phyloP scores from a whole-genome alignment of 2,113 vertebrate species.

The Toxotes jaculatrix region DNA sequence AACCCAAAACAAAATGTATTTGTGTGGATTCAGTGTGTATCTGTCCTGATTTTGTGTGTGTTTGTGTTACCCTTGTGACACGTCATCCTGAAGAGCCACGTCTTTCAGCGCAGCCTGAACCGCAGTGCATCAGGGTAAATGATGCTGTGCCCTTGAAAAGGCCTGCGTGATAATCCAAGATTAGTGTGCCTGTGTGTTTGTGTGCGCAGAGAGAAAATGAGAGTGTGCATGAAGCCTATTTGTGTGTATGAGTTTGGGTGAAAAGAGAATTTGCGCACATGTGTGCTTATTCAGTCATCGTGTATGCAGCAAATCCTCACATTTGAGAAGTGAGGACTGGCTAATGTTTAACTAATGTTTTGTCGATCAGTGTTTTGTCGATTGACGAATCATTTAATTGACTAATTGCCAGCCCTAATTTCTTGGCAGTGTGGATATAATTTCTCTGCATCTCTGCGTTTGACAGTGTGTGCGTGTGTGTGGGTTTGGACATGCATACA shows the following conservation, averaged over 20 bases:
- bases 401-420: not conserved
- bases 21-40: not conserved
- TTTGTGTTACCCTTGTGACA: conserved; percentile 34
- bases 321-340: conserved; percentile 11
- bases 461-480: not conserved
- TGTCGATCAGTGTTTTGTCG: not conserved
- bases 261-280: not conserved
- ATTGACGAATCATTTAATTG: not conserved
- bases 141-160: conserved; percentile 77
- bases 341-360: conserved; percentile 2
- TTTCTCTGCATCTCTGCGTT: not conserved
- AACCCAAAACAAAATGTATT: not conserved
- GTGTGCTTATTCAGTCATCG: not conserved
- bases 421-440: not conserved
- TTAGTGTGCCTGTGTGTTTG: conserved; percentile 61
- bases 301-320: not conserved
- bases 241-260: conserved; percentile 23
- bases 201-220: conserved; percentile 36
- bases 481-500: not conserved
- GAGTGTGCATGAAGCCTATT: conserved; percentile 30
- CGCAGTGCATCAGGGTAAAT: conserved; percentile 67
- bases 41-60: conserved; percentile 22
- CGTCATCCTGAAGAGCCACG: conserved; percentile 34
- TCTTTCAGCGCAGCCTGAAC: conserved; percentile 45
- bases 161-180: conserved; percentile 77